Evolutionary conservation across 1,140 invertebrate genomes (phyloP).

Genomic region (Drosophila dunni): DNA sequence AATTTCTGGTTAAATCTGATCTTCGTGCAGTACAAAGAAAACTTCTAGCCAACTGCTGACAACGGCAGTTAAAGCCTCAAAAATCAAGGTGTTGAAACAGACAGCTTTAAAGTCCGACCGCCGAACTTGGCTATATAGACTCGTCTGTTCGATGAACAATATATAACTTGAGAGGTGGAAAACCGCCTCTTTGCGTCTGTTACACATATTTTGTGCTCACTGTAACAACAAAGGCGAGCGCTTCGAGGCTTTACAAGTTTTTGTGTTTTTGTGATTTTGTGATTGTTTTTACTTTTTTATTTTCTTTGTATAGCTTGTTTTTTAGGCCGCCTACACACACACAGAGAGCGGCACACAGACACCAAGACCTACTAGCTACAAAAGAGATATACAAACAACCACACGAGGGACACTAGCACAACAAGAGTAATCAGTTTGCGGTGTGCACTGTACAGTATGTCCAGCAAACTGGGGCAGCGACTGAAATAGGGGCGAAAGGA

Average conservation of each 20-base stretch:
- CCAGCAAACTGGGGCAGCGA: slow-evolving; percentile 15
- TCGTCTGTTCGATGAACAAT: too few species aligned
- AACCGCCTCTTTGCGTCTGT: too few species aligned
- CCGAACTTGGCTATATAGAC: too few species aligned
- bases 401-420: slow-evolving; percentile 15
- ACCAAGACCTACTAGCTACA: neutral
- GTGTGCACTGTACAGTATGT: slow-evolving; percentile 48
- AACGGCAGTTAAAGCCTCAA: too few species aligned
- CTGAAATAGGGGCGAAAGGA: too few species aligned
- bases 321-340: slow-evolving; percentile 3
- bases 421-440: slow-evolving; percentile 68
- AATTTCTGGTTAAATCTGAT: too few species aligned
- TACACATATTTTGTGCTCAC: too few species aligned
- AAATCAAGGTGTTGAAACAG: too few species aligned
- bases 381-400: slow-evolving; percentile 16
- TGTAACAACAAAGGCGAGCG: slow-evolving; percentile 17
- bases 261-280: slow-evolving; percentile 22
- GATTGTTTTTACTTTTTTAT: slow-evolving; percentile 44
- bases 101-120: too few species aligned
- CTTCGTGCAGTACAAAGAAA: too few species aligned
- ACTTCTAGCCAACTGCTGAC: too few species aligned
- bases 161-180: too few species aligned
- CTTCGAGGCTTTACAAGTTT: slow-evolving; percentile 66
- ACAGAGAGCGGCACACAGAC: slow-evolving; percentile 6
- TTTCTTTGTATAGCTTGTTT: slow-evolving; percentile 42